Conservation (phyloP, 2,797 vertebrate species). For the Platalea minor region DNA sequence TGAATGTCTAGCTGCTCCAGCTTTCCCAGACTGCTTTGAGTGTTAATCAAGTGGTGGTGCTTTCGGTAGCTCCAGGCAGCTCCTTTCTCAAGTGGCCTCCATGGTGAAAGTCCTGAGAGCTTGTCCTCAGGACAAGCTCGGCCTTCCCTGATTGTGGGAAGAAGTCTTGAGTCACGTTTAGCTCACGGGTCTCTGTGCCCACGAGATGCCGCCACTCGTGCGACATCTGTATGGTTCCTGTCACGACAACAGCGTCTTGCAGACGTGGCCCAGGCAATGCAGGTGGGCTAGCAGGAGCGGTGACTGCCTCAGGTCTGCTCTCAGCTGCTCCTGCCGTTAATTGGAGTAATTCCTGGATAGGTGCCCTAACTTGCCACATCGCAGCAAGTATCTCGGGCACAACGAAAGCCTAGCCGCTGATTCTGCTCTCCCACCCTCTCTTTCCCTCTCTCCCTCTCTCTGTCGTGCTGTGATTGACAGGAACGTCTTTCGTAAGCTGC, state of each 20-base stretch:
- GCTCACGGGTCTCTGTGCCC: neutral
- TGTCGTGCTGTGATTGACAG: slow-evolving; percentile 72
- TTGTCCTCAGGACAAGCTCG: neutral
- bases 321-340: neutral
- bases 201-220: neutral
- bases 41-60: slow-evolving; percentile 7
- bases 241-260: neutral
- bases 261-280: neutral
- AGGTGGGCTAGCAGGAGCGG: neutral
- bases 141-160: neutral
- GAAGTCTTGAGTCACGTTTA: neutral
- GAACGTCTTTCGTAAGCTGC: slow-evolving; percentile 94
- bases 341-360: neutral
- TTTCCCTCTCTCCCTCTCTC: neutral
- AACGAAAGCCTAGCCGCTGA: neutral
- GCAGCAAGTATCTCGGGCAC: neutral
- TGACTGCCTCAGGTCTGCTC: neutral
- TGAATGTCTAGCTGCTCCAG: slow-evolving; percentile 51
- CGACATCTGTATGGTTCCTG: rapidly evolving
- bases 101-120: neutral
- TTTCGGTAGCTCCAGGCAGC: neutral
- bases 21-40: slow-evolving; percentile 55
- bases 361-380: neutral
- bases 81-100: neutral
- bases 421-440: slow-evolving; percentile 56